Percentiles rank a stretch among this genome's conserved stretches.
Conservation (phyloP, 53 echinoderm and acorn worm genomes). For the Antedon mediterranea region DNA sequence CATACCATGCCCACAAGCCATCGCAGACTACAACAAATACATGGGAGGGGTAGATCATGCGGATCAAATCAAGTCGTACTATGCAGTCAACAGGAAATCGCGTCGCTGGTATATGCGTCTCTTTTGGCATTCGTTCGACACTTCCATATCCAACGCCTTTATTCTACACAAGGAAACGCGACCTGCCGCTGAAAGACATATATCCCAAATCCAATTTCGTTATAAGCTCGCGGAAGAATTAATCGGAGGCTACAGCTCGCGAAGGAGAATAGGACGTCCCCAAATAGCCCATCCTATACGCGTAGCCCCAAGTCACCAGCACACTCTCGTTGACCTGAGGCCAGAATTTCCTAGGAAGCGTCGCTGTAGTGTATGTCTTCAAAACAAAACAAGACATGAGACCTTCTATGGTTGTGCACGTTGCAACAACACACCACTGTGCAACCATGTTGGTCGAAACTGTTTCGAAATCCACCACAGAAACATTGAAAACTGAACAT, state of each 20-base stretch:
- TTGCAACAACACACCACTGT: no score
- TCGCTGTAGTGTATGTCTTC: background rate
- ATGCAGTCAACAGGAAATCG: constrained; percentile 7
- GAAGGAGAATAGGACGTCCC: background rate
- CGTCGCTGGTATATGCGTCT: constrained; percentile 9
- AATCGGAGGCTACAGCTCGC: background rate
- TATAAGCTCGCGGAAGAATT: background rate
- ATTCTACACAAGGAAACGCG: background rate
- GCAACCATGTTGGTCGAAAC: no score
- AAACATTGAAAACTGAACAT: background rate
- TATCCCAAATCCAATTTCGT: background rate
- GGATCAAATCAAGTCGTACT: constrained; percentile 2
- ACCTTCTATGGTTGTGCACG: background rate
- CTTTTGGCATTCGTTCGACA: constrained; percentile 6
- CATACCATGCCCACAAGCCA: background rate
- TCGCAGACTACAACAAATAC: background rate
- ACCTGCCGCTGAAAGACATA: background rate
- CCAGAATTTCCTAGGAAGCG: background rate
- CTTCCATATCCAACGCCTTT: background rate
- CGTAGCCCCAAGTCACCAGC: background rate
- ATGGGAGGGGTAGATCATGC: constrained; percentile 15
- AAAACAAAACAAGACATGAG: background rate
- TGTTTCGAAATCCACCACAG: no score
- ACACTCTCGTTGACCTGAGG: background rate
- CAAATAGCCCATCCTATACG: background rate